Base-by-base conservation (phyloP, 2,888 invertebrate genomes). In the Lycocerus yunnanus region DNA sequence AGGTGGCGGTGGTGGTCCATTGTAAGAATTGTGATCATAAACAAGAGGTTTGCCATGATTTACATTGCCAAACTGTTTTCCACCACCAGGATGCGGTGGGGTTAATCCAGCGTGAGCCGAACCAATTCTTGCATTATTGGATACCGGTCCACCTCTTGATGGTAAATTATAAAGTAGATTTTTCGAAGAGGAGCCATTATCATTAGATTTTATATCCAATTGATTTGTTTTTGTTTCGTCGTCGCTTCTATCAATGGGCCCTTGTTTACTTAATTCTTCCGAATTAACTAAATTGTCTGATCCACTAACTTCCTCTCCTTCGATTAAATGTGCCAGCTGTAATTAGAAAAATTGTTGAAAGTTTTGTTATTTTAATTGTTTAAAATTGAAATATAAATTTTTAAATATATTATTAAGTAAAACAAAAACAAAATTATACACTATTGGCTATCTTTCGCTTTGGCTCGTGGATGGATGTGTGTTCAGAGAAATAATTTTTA, bases 1-100 rank as follows among this genome's bases (percentile, higher is more conserved):
- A 9, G 90, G 90, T n/a, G 91, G 91, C 0, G 93, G 93, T 73
- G 92, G 94, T 14, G 94, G 94, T 81, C 93, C 92, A 84, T 94
- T 94, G 0, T 91, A 91, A n/a, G 91, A 90, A 77, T 85, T 89
- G 84, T 81, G 87, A 79, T 84, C 88, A 81, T 79, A 88, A 77
- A 81, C 84, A 75, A 81, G 86, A 73, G 84, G 84, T 79, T 86
- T 85, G 63, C 80, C 78, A 69, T 77, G 89, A 84, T 88, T 91
- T 84, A 86, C 90, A 83, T 77, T 77, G 81, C 90, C 88, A 75
- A 88, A 89, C 3, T 88, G 89, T 78, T 90, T 90, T 1, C 87
- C 88, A 21, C 73, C 76, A 43, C 73, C 75, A 59, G 87, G 78
- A 70, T 80, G 78, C 59, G 82, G 80, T 65, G 81, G 79, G 68